These are phyloP conservation scores for Zoanthus solanderi DNA, from an alignment of 92 coral and sea anemone species.

Conservation along the genomic window DNA sequence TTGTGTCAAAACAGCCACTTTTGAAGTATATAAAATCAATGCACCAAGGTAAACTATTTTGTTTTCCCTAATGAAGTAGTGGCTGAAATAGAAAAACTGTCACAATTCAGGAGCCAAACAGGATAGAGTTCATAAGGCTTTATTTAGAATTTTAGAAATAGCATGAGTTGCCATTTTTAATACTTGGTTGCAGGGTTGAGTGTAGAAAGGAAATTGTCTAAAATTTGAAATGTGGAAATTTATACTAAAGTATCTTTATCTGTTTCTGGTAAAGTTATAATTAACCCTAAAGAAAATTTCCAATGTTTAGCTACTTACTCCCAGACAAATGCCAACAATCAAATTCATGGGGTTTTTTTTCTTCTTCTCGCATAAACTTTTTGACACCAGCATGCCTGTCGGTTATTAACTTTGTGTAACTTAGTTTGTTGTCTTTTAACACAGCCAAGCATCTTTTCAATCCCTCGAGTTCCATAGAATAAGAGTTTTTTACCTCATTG, in stretches of 20 bases:
- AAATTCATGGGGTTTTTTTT: constrained; percentile 11
- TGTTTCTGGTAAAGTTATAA: not conserved
- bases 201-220: not conserved
- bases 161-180: not conserved
- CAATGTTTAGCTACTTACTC: not conserved
- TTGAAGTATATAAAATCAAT: not conserved
- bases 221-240: not conserved
- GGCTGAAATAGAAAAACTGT: too few relatives aligned
- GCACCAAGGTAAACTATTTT: not conserved
- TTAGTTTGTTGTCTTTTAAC: constrained; percentile 9
- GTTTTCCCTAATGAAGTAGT: too few relatives aligned
- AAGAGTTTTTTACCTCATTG: constrained; percentile 12
- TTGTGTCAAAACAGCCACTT: not conserved
- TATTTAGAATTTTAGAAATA: not conserved
- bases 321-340: constrained; percentile 23
- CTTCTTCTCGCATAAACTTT: constrained; percentile 17
- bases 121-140: not conserved
- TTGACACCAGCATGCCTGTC: constrained; percentile 13
- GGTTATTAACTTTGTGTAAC: not conserved
- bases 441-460: constrained; percentile 5
- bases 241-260: not conserved
- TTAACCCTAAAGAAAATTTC: not conserved
- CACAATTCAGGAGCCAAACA: too few relatives aligned
- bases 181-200: too few relatives aligned
- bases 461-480: constrained; percentile 4